Conservation (phyloP, 2,113 vertebrate species). For the Grantiella picta region DNA sequence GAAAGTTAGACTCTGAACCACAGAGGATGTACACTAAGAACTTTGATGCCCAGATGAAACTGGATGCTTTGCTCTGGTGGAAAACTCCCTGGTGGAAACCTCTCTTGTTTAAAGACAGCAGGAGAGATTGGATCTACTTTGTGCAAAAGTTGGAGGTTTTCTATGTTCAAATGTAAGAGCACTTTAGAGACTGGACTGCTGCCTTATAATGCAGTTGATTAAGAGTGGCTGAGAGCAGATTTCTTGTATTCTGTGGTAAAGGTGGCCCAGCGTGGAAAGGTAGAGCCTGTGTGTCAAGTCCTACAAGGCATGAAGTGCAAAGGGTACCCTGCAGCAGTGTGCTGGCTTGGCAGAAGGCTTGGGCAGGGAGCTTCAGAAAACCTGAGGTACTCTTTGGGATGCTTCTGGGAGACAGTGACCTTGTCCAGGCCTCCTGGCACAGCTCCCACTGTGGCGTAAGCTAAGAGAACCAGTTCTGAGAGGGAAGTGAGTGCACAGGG, state of each 20-base stretch:
- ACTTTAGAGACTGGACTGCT: neutral
- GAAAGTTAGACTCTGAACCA: neutral
- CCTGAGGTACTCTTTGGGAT: neutral
- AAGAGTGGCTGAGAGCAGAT: neutral
- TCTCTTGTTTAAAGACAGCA: neutral
- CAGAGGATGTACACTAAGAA: neutral
- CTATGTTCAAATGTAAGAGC: neutral
- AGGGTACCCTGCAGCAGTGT: neutral
- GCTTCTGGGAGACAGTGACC: neutral
- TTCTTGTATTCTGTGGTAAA: neutral
- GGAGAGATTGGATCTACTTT: neutral
- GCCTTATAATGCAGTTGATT: neutral
- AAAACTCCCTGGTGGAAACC: neutral
- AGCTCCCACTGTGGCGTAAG: neutral
- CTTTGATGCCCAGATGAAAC: neutral
- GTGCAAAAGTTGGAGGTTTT: neutral
- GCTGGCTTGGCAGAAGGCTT: neutral
- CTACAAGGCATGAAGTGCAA: neutral
- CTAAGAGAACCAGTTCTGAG: neutral
- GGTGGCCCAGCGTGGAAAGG: neutral
- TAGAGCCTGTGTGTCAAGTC: neutral
- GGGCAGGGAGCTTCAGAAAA: neutral
- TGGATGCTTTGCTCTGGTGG: rapidly evolving
- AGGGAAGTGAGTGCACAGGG: neutral
- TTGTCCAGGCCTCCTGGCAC: neutral